These are phyloP conservation scores for Manis crassicaudata DNA, from an alignment of 2,797 vertebrate species.

Conservation along the genomic window DNA sequence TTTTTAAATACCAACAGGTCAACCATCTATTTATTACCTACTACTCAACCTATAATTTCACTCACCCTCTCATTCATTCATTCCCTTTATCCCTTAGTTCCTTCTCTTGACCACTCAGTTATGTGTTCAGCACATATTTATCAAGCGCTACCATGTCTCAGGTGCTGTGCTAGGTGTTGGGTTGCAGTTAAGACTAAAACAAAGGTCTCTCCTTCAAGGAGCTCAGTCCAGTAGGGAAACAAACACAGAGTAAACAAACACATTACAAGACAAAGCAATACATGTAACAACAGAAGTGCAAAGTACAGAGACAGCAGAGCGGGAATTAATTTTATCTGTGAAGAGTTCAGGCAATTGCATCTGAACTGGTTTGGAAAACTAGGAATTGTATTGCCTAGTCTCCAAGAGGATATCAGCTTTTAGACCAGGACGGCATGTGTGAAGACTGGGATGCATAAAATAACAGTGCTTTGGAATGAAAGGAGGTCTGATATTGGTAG, in stretches of 20 bases:
- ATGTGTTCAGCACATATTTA: neutral
- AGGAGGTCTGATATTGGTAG: neutral
- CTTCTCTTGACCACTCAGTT: neutral
- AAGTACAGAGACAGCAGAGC: neutral
- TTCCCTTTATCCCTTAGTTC: neutral
- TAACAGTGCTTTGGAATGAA: neutral
- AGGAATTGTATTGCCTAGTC: neutral
- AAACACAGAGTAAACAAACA: neutral
- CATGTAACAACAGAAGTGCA: neutral
- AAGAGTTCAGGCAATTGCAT: neutral
- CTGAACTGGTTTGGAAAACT: neutral
- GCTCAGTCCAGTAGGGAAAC: neutral
- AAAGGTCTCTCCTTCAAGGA: neutral
- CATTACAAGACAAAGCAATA: neutral
- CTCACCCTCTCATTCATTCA: neutral
- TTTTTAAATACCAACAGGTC: neutral
- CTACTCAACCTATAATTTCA: neutral
- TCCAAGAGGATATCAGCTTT: neutral
- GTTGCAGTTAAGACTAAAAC: neutral
- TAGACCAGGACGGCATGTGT: neutral
- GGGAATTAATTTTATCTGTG: neutral
- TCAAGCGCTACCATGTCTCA: neutral
- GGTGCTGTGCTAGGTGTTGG: neutral
- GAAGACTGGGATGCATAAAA: neutral
- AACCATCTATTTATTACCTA: neutral